Evolutionary conservation across 2,113 vertebrate species (phyloP).

Genomic region (Phaethon lepturus): DNA sequence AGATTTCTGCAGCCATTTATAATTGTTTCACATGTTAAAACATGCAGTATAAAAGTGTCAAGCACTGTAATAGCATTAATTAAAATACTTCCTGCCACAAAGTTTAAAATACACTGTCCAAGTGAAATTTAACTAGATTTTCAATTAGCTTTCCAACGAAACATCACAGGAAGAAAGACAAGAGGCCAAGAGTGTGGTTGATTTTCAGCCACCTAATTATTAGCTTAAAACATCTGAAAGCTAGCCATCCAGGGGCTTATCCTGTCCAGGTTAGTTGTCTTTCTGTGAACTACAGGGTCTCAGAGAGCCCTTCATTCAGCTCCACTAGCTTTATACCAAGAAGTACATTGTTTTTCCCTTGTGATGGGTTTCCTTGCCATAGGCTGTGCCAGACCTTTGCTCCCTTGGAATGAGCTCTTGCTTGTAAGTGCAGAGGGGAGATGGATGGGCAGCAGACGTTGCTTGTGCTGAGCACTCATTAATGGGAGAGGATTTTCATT

Average conservation of each 20-base stretch:
- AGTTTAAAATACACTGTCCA: background rate
- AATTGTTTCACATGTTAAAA: background rate
- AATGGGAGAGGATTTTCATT: background rate
- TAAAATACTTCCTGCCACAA: constrained; percentile 33
- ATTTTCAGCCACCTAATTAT: background rate
- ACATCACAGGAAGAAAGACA: background rate
- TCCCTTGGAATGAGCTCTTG: background rate
- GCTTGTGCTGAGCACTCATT: background rate
- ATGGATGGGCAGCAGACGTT: rapidly evolving
- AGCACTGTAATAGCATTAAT: background rate
- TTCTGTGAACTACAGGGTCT: background rate
- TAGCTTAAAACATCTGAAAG: background rate
- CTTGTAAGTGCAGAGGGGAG: background rate
- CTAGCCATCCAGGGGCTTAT: background rate
- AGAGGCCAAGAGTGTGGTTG: background rate
- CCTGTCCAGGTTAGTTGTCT: background rate
- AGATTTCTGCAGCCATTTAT: background rate
- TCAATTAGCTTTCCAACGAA: background rate
- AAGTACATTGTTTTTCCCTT: background rate
- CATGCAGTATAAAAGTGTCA: background rate
- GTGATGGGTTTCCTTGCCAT: background rate
- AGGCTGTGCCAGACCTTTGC: background rate
- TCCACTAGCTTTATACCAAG: background rate
- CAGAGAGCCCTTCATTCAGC: background rate
- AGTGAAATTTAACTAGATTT: constrained; percentile 13